phyloP scores from a whole-genome alignment of 2,797 vertebrate genomes.

The Pseudochirops corinnae region DNA sequence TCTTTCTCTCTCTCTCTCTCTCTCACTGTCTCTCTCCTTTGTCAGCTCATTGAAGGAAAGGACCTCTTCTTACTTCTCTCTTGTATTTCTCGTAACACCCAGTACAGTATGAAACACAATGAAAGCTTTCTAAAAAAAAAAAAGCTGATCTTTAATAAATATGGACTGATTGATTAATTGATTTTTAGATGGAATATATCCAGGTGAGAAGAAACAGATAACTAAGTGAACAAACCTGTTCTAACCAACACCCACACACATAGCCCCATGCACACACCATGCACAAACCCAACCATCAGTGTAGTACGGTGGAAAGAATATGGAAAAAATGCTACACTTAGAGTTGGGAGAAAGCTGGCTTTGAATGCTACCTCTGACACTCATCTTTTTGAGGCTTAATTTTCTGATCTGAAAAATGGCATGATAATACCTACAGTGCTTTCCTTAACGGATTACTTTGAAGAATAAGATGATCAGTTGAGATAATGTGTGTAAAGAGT shows the following conservation, averaged over 20 bases:
- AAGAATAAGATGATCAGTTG: background rate
- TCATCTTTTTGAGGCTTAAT: background rate
- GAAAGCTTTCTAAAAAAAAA: background rate
- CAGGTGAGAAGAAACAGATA: background rate
- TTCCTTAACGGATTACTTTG: background rate
- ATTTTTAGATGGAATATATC: background rate
- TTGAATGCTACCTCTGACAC: background rate
- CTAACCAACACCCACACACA: too few relatives aligned
- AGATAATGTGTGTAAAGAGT: background rate
- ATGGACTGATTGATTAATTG: background rate
- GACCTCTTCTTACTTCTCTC: background rate
- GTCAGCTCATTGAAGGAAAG: background rate
- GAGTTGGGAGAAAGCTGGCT: background rate
- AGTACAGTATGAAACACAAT: background rate
- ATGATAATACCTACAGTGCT: background rate
- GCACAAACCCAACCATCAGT: background rate
- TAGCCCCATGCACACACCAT: background rate
- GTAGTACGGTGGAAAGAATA: background rate
- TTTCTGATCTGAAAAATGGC: background rate
- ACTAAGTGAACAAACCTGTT: background rate
- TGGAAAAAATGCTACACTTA: background rate
- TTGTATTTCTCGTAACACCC: background rate
- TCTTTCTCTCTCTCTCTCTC: background rate
- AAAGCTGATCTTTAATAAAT: background rate
- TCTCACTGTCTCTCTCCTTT: background rate